Evolutionary conservation across 2,113 vertebrate species (phyloP).

Genomic region (Thryonomys swinderianus): DNA sequence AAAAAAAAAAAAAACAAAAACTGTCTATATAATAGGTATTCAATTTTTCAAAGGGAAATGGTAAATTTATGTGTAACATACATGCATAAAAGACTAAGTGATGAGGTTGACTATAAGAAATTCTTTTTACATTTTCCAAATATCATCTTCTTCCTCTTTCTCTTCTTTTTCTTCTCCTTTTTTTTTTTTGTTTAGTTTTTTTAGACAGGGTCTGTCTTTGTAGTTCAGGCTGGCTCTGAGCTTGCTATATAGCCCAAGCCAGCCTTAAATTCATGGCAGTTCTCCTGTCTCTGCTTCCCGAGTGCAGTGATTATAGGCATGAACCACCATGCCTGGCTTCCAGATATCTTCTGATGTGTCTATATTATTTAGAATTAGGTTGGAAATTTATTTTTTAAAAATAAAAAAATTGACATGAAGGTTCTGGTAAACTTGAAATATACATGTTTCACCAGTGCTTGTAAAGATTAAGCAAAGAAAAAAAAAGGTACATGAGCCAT

Average conservation of each 20-base stretch:
- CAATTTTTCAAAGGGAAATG: background rate
- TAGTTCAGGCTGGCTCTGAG: no score
- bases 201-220: no score
- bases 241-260: no score
- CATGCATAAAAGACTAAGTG: background rate
- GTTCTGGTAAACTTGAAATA: background rate
- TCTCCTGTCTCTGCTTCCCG: no score
- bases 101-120: background rate
- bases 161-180: no score
- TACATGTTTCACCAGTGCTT: background rate
- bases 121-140: slow-evolving; percentile 16
- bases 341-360: background rate
- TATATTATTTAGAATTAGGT: background rate
- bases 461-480: background rate
- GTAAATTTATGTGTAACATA: background rate
- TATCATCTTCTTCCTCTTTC: no score
- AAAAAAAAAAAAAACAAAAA: no score
- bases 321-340: no score
- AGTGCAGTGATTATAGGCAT: no score
- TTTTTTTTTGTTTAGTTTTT: no score
- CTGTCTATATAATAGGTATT: background rate
- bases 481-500: background rate
- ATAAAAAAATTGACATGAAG: background rate
- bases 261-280: no score
- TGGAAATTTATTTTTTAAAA: background rate